phyloP scores from a whole-genome alignment of 2,888 invertebrate genomes.

The Agapetus fuscipes region DNA sequence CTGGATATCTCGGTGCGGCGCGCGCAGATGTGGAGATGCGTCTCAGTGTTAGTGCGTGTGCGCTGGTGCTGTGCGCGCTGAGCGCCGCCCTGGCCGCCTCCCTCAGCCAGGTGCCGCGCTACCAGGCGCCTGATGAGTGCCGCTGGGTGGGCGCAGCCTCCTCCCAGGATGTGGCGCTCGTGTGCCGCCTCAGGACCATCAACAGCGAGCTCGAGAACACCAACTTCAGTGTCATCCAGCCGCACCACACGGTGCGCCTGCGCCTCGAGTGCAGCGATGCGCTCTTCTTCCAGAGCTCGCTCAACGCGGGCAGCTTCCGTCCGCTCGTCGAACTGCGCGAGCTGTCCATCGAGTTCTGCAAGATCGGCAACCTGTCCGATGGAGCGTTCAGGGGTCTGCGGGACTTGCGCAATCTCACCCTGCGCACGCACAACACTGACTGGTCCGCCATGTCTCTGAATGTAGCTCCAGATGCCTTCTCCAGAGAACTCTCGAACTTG shows the following conservation, averaged over 20 bases:
- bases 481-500: constrained; percentile 60
- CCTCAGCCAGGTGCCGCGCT: constrained; percentile 39
- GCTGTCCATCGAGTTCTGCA: constrained; percentile 72
- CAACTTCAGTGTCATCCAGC: constrained; percentile 74
- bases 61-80: constrained; percentile 31
- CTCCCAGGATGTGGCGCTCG: constrained; percentile 52
- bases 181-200: constrained; percentile 65
- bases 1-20: too few species aligned
- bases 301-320: constrained; percentile 66
- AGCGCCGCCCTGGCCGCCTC: constrained; percentile 40
- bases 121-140: constrained; percentile 75
- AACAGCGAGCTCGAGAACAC: constrained; percentile 75
- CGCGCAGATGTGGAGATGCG: not conserved
- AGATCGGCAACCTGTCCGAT: constrained; percentile 70
- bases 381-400: constrained; percentile 74
- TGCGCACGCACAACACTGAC: constrained; percentile 75
- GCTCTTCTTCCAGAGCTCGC: constrained; percentile 69
- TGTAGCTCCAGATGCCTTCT: constrained; percentile 63
- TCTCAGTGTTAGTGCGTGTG: constrained; percentile 3
- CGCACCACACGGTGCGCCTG: constrained; percentile 67
- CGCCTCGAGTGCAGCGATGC: constrained; percentile 72
- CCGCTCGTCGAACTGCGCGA: constrained; percentile 67
- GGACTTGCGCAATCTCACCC: constrained; percentile 67
- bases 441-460: constrained; percentile 75
- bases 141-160: constrained; percentile 63